A percentile compares a stretch with the other conserved stretches of the same genome.
Evolutionary conservation across 2,888 invertebrate species (phyloP).

Genomic region (Euclidia mi): DNA sequence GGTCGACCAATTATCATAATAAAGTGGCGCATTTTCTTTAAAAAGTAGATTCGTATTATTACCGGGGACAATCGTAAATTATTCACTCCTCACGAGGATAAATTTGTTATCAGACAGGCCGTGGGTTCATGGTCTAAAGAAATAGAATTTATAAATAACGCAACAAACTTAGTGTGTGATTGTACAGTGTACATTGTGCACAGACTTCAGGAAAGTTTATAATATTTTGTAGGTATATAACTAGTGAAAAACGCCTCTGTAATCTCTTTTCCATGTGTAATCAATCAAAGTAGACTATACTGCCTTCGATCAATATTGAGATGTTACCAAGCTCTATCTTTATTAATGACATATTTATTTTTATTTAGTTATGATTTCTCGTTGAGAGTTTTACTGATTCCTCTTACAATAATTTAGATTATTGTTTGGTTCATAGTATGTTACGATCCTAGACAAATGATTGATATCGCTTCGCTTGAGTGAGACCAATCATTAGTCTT

Average conservation of each 20-base stretch:
- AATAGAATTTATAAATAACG: not conserved
- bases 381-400: too few relatives aligned
- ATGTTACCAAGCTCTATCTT: slow-evolving; percentile 11
- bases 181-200: not conserved
- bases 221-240: too few relatives aligned
- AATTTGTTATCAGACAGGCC: slow-evolving; percentile 26
- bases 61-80: slow-evolving; percentile 61
- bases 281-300: slow-evolving; percentile 13
- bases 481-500: too few relatives aligned
- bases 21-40: slow-evolving; percentile 67
- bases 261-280: too few relatives aligned
- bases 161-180: not conserved
- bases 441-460: too few relatives aligned
- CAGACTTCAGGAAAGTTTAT: too few relatives aligned
- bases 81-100: slow-evolving; percentile 47
- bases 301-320: slow-evolving; percentile 15
- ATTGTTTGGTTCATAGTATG: too few relatives aligned
- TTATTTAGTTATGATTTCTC: not conserved
- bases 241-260: slow-evolving; percentile 5
- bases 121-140: slow-evolving; percentile 26
- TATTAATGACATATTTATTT: not conserved
- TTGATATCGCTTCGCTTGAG: too few relatives aligned
- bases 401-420: too few relatives aligned
- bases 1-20: slow-evolving; percentile 70
- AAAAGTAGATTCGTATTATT: slow-evolving; percentile 63